These are phyloP conservation scores for Dryobates pubescens DNA, from an alignment of 2,797 vertebrate species.

Conservation along the genomic window DNA sequence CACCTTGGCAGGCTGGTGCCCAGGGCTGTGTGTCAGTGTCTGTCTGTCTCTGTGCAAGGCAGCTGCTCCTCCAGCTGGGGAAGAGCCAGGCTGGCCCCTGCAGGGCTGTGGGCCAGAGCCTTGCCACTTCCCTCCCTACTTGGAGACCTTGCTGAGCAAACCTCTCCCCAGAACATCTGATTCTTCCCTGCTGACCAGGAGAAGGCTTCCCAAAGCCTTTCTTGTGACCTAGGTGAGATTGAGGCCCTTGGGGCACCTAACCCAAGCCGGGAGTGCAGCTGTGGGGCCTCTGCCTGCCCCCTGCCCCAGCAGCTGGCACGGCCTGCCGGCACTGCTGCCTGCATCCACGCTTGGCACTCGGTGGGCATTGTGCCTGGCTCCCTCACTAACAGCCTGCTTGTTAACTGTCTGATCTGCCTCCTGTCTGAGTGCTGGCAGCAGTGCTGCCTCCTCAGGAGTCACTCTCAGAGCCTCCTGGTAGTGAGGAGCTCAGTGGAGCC, in stretches of 20 bases:
- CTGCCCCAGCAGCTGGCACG: too few relatives aligned
- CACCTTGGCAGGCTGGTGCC: neutral
- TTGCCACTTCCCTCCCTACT: neutral
- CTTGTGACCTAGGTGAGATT: neutral
- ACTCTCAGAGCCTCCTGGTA: neutral
- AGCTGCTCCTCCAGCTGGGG: neutral
- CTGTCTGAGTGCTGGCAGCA: neutral
- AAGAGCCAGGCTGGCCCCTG: neutral
- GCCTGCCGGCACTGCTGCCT: neutral
- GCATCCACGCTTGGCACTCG: neutral
- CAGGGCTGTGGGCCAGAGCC: neutral
- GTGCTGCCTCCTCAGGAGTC: neutral
- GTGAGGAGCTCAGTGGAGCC: fast-evolving
- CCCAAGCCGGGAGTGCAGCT: neutral
- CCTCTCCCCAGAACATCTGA: fast-evolving
- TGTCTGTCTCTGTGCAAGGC: neutral
- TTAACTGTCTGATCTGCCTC: neutral
- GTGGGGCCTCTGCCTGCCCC: neutral
- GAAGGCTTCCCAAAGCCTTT: neutral
- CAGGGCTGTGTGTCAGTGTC: neutral
- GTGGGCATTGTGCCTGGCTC: neutral
- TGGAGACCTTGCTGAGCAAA: neutral
- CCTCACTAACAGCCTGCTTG: fast-evolving
- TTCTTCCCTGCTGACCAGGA: neutral
- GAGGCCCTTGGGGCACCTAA: neutral